These are phyloP conservation scores for Pseudomyrmex concolor DNA, from an alignment of 1,140 invertebrate genomes.

Conservation along the genomic window DNA sequence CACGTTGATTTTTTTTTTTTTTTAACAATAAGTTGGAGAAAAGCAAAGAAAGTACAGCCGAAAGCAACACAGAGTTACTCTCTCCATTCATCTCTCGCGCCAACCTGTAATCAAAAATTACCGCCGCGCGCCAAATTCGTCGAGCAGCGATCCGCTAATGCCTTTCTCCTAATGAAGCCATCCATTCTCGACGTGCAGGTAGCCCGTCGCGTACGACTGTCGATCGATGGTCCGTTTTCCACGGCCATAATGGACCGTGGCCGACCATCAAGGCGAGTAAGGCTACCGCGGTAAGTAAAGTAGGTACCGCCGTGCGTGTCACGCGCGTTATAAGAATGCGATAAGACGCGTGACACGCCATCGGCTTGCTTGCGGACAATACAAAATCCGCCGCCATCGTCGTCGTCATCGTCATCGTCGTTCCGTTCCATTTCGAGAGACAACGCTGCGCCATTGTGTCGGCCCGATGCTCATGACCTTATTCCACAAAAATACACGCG, in stretches of 20 bases:
- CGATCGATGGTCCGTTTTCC: conserved; percentile 61
- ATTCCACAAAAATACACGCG: conserved; percentile 81
- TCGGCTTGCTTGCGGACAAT: conserved; percentile 66
- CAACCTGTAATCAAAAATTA: conserved; percentile 38
- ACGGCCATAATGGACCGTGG: conserved; percentile 62
- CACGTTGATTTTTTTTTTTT: not conserved
- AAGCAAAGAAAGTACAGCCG: no score
- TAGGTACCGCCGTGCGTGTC: conserved; percentile 71
- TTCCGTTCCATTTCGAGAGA: conserved; percentile 68
- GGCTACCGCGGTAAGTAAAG: conserved; percentile 32
- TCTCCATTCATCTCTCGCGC: not conserved
- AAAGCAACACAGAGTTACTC: conserved; percentile 4
- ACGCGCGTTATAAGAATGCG: conserved; percentile 82
- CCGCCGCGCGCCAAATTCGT: conserved; percentile 17
- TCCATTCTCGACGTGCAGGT: conserved; percentile 38
- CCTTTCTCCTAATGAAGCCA: conserved; percentile 52
- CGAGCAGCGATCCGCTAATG: conserved; percentile 27
- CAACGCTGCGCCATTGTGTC: conserved; percentile 76
- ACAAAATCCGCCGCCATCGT: conserved; percentile 66
- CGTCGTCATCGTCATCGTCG: conserved; percentile 56
- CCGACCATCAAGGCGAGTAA: not conserved
- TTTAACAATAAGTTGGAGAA: not conserved
- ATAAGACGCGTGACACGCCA: conserved; percentile 79
- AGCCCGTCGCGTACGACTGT: conserved; percentile 4
- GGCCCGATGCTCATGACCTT: conserved; percentile 77